These are phyloP conservation scores for Clarias batrachus DNA, from an alignment of 2,113 vertebrate genomes.

Conservation along the genomic window DNA sequence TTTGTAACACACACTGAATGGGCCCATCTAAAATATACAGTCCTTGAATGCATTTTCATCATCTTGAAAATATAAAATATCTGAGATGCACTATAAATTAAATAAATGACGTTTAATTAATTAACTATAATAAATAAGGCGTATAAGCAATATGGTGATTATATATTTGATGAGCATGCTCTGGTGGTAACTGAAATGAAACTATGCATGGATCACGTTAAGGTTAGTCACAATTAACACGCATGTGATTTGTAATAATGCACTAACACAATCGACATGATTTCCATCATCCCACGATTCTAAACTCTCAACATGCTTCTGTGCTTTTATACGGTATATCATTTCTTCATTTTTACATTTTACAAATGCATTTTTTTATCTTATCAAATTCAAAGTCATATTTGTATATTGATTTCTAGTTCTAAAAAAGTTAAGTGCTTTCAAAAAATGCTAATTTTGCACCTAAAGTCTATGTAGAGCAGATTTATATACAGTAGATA, in stretches of 20 bases:
- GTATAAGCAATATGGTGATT: constrained; percentile 35
- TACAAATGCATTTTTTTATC: background rate
- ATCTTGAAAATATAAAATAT: background rate
- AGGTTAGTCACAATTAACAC: constrained; percentile 17
- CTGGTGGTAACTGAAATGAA: constrained; percentile 20
- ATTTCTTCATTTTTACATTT: background rate
- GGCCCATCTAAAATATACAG: background rate
- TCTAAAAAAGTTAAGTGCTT: background rate
- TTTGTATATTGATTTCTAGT: constrained; percentile 12
- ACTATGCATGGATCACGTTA: constrained; percentile 33
- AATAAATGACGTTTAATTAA: background rate
- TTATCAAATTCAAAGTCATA: background rate
- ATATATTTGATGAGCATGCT: constrained; percentile 27
- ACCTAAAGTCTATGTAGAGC: constrained; percentile 19
- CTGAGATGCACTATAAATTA: constrained; percentile 17
- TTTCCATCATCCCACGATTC: background rate
- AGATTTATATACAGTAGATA: background rate
- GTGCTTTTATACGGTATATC: background rate
- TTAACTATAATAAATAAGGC: background rate
- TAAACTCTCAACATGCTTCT: background rate
- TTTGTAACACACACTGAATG: background rate
- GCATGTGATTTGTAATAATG: constrained; percentile 36
- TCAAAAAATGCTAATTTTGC: constrained; percentile 33
- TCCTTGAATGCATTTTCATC: constrained; percentile 1
- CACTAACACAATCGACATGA: background rate